Base-by-base conservation (phyloP, 1,140 invertebrate genomes). In the Ganaspis sp. region DNA sequence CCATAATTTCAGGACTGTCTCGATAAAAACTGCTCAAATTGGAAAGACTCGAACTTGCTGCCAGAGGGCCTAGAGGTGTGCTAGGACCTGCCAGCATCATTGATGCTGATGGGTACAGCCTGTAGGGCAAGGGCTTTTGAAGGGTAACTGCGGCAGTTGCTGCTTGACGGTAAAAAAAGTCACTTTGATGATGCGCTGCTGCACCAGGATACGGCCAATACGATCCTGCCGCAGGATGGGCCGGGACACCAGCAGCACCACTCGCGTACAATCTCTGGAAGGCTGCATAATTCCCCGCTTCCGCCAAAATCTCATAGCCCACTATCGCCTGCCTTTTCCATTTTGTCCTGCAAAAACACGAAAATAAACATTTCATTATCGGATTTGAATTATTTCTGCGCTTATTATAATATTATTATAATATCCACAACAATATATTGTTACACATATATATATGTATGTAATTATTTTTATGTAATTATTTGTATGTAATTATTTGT, bases 281-380 rank as follows among this genome's bases (percentile, higher is more conserved):
- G 2, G 98, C 98, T 0, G 98, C 98, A 89, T 98, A 98, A 92
- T 99, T 99, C 6, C 97, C 97, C 0, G 98, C 97, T 89, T 99
- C 98, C 0, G 98, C 96, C 72, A 99, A 91, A 19, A 99, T 93
- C 89, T 99, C 99, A 78, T 99, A 91, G 0, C 98, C 98, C 0
- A 99, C 98, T 0, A 98, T 98, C 2, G 98, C 99, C 91, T 99
- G 99, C 6, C 99, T 94, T 90, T 99, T 99, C 98, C 98, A 99
- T 93, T 99, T 99, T 85, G 99, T 99, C 92, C 98, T 99, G 94
- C 11, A 92, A 93, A 89, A 84, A 92, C 87, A 89, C 86, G 86
- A 73, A 45, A 23, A n/a, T 0, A 21, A 37, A 64, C 8, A 23
- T 72, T 26, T 11, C 21, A 34, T 34, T 3, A 6, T 34, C 29